phyloP scores from a whole-genome alignment of 2,113 vertebrate genomes.

The Montifringilla adamsi region DNA sequence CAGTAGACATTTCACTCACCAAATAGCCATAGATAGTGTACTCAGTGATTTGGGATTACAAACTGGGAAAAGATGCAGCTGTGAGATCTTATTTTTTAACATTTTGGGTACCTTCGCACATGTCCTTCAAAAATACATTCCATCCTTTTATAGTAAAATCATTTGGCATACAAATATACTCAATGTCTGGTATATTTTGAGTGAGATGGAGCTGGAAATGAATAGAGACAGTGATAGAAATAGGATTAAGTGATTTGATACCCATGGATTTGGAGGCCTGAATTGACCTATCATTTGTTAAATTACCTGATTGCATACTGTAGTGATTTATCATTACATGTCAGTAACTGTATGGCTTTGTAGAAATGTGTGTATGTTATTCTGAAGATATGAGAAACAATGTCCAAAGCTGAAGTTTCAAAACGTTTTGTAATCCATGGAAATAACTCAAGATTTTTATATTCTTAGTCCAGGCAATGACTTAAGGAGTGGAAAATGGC shows the following conservation, averaged over 20 bases:
- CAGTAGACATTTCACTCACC: background rate
- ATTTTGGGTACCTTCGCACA: background rate
- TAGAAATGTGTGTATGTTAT: background rate
- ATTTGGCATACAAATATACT: background rate
- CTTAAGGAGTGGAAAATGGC: background rate
- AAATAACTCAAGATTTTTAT: background rate
- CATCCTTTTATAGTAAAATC: background rate
- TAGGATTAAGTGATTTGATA: background rate
- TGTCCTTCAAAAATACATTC: background rate
- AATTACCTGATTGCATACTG: background rate
- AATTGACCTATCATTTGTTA: background rate
- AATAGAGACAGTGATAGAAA: background rate
- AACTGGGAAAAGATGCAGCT: background rate
- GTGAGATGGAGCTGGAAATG: background rate
- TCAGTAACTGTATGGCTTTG: background rate
- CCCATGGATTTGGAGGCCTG: background rate
- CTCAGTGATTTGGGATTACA: background rate
- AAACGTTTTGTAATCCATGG: background rate
- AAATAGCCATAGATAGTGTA: background rate
- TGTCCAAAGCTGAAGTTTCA: background rate
- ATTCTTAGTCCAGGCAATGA: background rate
- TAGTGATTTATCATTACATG: background rate
- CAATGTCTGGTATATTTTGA: background rate
- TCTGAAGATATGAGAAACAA: background rate
- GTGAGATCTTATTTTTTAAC: background rate